Percentiles rank a stretch among this genome's conserved stretches.
Evolutionary conservation across 2,113 vertebrate genomes (phyloP).

Genomic region (Ctenomys sociabilis): DNA sequence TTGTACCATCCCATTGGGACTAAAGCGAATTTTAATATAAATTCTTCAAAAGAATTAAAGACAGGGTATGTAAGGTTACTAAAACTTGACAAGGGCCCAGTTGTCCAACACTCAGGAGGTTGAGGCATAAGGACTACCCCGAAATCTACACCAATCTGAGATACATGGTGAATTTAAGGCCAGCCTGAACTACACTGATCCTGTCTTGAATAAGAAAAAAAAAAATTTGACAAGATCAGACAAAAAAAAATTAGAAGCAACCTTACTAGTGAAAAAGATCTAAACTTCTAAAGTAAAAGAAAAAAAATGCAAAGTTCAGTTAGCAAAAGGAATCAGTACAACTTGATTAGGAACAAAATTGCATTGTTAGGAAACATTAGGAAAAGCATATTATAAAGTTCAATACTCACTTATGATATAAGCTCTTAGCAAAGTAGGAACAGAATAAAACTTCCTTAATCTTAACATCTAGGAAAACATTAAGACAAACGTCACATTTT

Average conservation of each 20-base stretch:
- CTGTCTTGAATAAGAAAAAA: neutral
- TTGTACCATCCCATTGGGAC: neutral
- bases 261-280: constrained; percentile 29
- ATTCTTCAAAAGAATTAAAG: constrained; percentile 1
- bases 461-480: neutral
- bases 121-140: neutral
- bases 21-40: constrained; percentile 18
- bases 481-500: constrained; percentile 31
- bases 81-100: constrained; percentile 14
- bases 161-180: neutral
- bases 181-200: neutral
- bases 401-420: constrained; percentile 38
- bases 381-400: constrained; percentile 47
- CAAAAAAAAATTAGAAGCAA: constrained; percentile 58
- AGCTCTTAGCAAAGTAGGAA: constrained; percentile 37
- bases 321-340: constrained; percentile 43
- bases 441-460: constrained; percentile 40
- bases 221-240: neutral
- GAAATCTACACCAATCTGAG: neutral
- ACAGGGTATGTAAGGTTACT: neutral
- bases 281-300: constrained; percentile 43
- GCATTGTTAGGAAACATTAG: constrained; percentile 6
- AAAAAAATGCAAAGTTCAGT: constrained; percentile 47
- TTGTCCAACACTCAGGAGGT: neutral
- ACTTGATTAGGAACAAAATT: constrained; percentile 29